Conservation (phyloP, 2,888 invertebrate genomes). For the Tetanocera ferruginea region DNA sequence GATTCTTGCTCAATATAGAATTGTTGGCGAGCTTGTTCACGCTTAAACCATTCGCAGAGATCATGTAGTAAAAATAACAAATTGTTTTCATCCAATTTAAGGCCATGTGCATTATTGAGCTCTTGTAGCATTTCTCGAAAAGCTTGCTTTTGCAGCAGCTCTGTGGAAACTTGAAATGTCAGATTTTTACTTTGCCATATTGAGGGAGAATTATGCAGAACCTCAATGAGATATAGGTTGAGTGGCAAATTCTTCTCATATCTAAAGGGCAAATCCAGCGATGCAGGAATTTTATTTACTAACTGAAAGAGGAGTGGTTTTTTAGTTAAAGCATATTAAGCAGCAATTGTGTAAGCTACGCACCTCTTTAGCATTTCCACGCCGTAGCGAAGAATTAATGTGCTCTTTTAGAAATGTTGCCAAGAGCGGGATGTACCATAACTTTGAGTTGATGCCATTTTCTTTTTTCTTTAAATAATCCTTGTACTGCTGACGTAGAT, state of each 20-base stretch:
- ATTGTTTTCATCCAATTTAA: constrained; percentile 19
- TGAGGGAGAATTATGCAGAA: not conserved
- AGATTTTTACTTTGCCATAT: not conserved
- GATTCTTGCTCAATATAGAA: not conserved
- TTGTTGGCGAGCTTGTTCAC: constrained; percentile 4
- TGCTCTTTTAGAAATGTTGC: constrained; percentile 13
- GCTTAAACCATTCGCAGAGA: constrained; percentile 24
- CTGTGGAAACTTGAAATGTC: constrained; percentile 8
- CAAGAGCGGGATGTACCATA: constrained; percentile 12
- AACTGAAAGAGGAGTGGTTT: not conserved
- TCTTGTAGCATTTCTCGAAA: not conserved
- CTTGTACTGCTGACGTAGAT: constrained; percentile 17
- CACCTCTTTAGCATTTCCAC: not conserved
- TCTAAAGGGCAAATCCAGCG: constrained; percentile 10
- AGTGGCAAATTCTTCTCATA: not conserved
- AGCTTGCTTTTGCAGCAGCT: not conserved
- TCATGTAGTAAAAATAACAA: constrained; percentile 12
- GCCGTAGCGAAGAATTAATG: not conserved
- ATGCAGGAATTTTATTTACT: not conserved
- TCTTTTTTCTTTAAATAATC: constrained; percentile 8
- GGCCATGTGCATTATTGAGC: not conserved
- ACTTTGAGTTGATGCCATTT: not conserved
- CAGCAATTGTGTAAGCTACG: not conserved
- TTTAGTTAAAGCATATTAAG: not conserved
- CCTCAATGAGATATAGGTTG: not conserved